A percentile compares a stretch with the other conserved stretches of the same genome.
Conservation (phyloP, 2,888 invertebrate genomes). For the Boloria euphrosyne region DNA sequence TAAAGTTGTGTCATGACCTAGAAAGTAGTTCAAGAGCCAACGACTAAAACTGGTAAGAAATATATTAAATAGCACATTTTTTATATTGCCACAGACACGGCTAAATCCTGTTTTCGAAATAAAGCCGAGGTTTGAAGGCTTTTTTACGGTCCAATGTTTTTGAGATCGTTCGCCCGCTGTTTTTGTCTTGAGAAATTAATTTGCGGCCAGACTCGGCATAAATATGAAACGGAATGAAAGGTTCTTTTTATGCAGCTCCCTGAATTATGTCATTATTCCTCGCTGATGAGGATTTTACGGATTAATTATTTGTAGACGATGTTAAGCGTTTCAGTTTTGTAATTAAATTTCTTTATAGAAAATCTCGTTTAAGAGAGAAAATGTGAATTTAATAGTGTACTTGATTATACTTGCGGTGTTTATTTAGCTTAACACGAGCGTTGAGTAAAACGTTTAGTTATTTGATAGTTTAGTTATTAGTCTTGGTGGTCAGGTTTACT, state of each 20-base stretch:
- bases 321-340: conserved; percentile 19
- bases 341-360: conserved; percentile 20
- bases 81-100: conserved; percentile 4
- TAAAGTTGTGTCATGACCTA: neutral
- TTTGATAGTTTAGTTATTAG: too few species aligned
- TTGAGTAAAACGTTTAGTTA: too few species aligned
- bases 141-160: conserved; percentile 39
- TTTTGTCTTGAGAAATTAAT: conserved; percentile 42
- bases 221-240: conserved; percentile 21
- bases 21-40: conserved; percentile 6
- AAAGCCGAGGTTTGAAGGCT: conserved; percentile 16
- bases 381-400: too few species aligned
- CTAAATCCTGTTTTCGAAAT: conserved; percentile 3
- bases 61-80: conserved; percentile 10
- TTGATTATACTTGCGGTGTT: too few species aligned
- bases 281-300: conserved; percentile 30
- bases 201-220: conserved; percentile 30
- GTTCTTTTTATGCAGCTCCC: conserved; percentile 1
- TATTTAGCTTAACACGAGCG: too few species aligned
- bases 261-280: conserved; percentile 17
- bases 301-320: conserved; percentile 28
- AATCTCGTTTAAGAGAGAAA: neutral
- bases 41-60: conserved; percentile 7
- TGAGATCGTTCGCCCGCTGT: conserved; percentile 34
- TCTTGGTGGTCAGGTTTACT: too few species aligned